Evolutionary conservation across 2,797 vertebrate species (phyloP).

Genomic region (Tenualosa thibaudeaui): DNA sequence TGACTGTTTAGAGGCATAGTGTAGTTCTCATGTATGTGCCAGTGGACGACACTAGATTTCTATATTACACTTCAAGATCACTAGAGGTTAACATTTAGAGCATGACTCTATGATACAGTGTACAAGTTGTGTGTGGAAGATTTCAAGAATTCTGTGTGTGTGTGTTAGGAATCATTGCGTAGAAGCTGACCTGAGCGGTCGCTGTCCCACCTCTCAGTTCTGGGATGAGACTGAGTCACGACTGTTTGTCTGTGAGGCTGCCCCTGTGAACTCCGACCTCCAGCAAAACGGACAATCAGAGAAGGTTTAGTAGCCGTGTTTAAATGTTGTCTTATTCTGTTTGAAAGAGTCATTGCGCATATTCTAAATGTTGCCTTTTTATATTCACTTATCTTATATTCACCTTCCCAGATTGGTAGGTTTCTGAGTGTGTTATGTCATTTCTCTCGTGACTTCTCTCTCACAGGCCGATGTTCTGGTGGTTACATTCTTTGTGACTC

Average conservation of each 20-base stretch:
- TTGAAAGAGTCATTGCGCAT: background rate
- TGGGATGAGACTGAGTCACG: slow-evolving; percentile 93
- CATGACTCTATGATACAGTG: background rate
- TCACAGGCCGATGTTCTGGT: slow-evolving; percentile 78
- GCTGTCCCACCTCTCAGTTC: slow-evolving; percentile 84
- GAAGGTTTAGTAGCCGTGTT: slow-evolving; percentile 56
- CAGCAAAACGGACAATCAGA: slow-evolving; percentile 57
- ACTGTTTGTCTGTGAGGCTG: slow-evolving; percentile 87
- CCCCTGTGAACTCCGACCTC: slow-evolving; percentile 67
- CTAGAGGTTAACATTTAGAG: background rate
- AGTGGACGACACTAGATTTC: too few species aligned
- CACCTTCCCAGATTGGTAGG: slow-evolving; percentile 7
- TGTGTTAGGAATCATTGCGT: slow-evolving; percentile 69
- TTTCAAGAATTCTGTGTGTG: slow-evolving; percentile 3
- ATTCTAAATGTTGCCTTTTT: background rate
- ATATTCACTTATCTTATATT: background rate
- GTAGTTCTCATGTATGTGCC: too few species aligned
- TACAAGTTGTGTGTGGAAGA: background rate
- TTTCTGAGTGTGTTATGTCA: too few species aligned
- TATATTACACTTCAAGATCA: too few species aligned
- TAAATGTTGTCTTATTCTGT: background rate
- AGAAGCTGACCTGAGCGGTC: slow-evolving; percentile 67
- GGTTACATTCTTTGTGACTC: slow-evolving; percentile 89
- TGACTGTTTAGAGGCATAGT: too few species aligned
- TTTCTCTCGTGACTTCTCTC: slow-evolving; percentile 37